Base-by-base conservation (phyloP, 2,888 invertebrate species). In the Spilarctia lutea region DNA sequence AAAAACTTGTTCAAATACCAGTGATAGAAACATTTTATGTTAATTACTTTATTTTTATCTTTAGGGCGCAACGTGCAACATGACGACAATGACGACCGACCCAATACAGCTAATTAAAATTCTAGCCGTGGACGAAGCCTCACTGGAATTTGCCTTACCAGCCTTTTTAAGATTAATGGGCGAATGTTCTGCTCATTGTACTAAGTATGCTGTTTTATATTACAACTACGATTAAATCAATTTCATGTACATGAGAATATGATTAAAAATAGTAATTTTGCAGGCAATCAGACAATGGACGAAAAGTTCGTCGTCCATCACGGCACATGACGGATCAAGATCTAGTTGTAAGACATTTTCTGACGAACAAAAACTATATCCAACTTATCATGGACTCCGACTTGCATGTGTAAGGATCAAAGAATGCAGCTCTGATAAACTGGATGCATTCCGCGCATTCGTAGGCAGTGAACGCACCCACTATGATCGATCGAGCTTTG, bases 401-500 rank as follows among this genome's bases (percentile, higher is more conserved):
- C 30, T 72, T 74, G 63, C 72, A 74, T 78, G 81, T 79, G 79
- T 83, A 82, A 83, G 78, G 75, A 72, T 75, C 68, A 75, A 82
- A 81, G 79, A 82, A 83, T 84, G 76, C 79, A 80, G 70, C 67
- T 75, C 83, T 85, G 81, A 81, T 85, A 87, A 87, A 86, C 87
- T 88, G 87, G 87, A 83, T 87, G 88, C 91, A 90, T 92, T 90
- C 90, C 85, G 81, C 75, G 75, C 83, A 89, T 87, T 86, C 84
- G 81, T 81, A 75, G 77, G 78, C 84, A 85, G 80, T 87, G 89
- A 89, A 90, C 91, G 90, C 92, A 90, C 88, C 87, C 88, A 87
- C 84, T 89, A 83, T 86, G 82, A 91, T 92, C 89, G 91, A 93
- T 91, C 86, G 93, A 95, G 94, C 94, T 94, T 95, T 92, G 87